A percentile compares a stretch with the other conserved stretches of the same genome.
Evolutionary conservation across 2,888 invertebrate genomes (phyloP).

Genomic region (Polia nebulosa): DNA sequence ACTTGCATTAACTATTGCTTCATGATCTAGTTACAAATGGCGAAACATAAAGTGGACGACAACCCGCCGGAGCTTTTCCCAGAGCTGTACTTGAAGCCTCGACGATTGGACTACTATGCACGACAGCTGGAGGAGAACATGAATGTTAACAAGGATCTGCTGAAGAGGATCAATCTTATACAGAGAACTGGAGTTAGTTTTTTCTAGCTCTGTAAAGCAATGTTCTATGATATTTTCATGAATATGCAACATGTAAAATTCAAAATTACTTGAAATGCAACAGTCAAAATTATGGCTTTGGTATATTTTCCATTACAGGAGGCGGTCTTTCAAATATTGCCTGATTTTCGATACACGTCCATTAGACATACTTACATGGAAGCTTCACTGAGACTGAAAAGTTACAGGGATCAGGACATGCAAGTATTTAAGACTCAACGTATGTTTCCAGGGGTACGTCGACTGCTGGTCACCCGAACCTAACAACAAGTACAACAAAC

Average conservation of each 20-base stretch:
- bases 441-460: conserved; percentile 80
- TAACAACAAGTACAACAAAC: conserved; percentile 77
- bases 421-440: neutral
- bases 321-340: too few species aligned
- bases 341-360: too few species aligned
- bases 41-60: conserved; percentile 86
- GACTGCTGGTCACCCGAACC: conserved; percentile 84
- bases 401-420: too few species aligned
- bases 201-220: too few species aligned
- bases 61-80: conserved; percentile 89
- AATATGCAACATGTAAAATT: too few species aligned
- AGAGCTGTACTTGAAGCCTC: conserved; percentile 88
- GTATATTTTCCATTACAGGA: neutral
- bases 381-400: neutral
- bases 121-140: conserved; percentile 84
- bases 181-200: conserved; percentile 89
- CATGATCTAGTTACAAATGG: conserved; percentile 78
- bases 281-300: neutral
- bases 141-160: conserved; percentile 90
- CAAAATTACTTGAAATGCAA: too few species aligned
- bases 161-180: conserved; percentile 91
- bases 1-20: neutral
- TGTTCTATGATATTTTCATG: too few species aligned
- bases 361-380: neutral
- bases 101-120: conserved; percentile 88